These are phyloP conservation scores for Harmothoe impar DNA, from an alignment of 2,888 invertebrate genomes.

Conservation along the genomic window DNA sequence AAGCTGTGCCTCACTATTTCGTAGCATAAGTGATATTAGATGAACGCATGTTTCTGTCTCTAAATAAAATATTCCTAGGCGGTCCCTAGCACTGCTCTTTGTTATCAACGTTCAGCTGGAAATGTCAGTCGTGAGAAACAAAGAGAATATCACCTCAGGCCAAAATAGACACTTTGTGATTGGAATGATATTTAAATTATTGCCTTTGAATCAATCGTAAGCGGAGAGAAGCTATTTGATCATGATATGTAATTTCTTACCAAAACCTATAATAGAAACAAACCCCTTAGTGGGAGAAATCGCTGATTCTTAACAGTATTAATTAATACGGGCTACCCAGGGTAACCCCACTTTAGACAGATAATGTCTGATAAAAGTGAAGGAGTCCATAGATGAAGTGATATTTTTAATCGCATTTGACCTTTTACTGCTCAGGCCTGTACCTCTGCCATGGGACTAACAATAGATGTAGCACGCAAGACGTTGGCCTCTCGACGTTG, in stretches of 20 bases:
- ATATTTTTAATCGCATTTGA: slow-evolving; percentile 47
- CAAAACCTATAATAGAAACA: not conserved
- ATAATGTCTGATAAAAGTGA: not conserved
- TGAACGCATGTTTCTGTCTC: no score
- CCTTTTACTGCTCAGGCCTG: slow-evolving; percentile 23
- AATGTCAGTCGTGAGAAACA: no score
- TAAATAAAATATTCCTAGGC: no score
- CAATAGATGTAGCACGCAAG: slow-evolving; percentile 7
- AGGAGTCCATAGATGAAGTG: slow-evolving; percentile 3
- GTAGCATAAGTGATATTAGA: no score
- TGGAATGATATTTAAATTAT: no score
- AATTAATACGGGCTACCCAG: not conserved
- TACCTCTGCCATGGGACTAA: not conserved
- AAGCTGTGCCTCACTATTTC: no score
- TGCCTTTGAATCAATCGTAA: no score
- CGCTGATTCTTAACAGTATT: slow-evolving; percentile 29
- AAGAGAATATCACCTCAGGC: no score
- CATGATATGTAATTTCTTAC: not conserved
- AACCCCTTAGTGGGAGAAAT: not conserved
- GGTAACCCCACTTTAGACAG: slow-evolving; percentile 13
- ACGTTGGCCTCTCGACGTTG: not conserved
- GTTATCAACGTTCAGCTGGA: no score
- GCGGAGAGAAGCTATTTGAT: not conserved
- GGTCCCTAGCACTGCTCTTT: no score
- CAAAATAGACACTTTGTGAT: no score